These are phyloP conservation scores for Folsomia manolachei DNA, from an alignment of 2,888 invertebrate genomes.

Conservation along the genomic window DNA sequence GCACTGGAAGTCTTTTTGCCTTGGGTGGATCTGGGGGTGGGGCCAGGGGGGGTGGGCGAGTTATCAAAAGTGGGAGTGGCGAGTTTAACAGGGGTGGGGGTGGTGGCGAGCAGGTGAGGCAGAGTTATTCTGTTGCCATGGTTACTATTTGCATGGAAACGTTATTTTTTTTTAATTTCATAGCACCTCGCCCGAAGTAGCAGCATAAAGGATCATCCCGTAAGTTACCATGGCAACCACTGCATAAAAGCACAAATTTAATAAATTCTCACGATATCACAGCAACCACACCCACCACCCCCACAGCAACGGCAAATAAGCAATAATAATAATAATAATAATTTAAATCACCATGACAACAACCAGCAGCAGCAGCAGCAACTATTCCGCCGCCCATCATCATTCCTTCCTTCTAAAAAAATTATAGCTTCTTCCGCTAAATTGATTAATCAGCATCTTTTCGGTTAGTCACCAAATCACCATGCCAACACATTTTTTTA, in stretches of 20 bases:
- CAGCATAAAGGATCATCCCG: not conserved
- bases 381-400: slow-evolving; percentile 14
- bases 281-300: not conserved
- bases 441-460: slow-evolving; percentile 71
- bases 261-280: too few species aligned
- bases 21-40: not conserved
- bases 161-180: too few species aligned
- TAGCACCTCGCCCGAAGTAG: not conserved
- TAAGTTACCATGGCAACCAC: not conserved
- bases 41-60: not conserved
- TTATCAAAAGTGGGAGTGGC: not conserved
- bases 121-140: not conserved
- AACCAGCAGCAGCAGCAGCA: slow-evolving; percentile 12
- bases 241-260: too few species aligned
- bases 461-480: slow-evolving; percentile 61
- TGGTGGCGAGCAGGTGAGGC: not conserved
- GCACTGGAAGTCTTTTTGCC: not conserved
- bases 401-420: slow-evolving; percentile 61
- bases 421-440: slow-evolving; percentile 69
- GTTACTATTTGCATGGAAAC: not conserved
- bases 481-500: not conserved
- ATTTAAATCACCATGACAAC: not conserved
- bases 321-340: not conserved
- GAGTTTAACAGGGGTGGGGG: not conserved
- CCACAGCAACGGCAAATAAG: not conserved